Conservation (phyloP, 2,797 vertebrate species). For the Dendrocincla fuliginosa region DNA sequence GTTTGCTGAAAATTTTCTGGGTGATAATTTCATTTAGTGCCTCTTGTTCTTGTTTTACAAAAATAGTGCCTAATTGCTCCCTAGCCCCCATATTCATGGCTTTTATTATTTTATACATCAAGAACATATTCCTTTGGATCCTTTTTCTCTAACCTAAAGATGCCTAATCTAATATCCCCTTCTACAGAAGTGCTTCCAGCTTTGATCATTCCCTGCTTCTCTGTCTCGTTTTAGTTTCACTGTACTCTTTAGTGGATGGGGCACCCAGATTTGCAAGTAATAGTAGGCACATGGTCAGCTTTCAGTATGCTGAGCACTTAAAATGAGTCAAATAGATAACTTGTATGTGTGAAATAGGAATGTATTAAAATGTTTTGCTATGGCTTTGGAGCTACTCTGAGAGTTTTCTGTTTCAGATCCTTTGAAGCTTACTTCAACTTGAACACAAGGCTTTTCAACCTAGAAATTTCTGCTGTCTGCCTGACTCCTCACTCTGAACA, state of each 20-base stretch:
- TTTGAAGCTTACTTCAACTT: neutral
- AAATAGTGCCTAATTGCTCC: slow-evolving; percentile 33
- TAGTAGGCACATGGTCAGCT: neutral
- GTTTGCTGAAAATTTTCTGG: slow-evolving; percentile 28
- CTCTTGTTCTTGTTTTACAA: slow-evolving; percentile 17
- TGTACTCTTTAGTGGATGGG: neutral
- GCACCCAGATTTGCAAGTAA: neutral
- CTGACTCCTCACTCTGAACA: neutral
- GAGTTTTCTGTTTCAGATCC: neutral
- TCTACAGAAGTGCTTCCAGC: neutral
- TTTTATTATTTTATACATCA: slow-evolving; percentile 25
- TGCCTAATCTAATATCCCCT: slow-evolving; percentile 6
- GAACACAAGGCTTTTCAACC: neutral
- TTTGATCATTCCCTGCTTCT: neutral
- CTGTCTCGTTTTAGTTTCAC: neutral
- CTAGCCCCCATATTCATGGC: neutral
- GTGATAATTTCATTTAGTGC: slow-evolving; percentile 44
- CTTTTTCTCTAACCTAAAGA: neutral
- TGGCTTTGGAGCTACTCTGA: neutral
- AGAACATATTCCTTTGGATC: neutral
- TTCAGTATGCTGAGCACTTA: neutral
- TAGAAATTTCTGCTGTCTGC: neutral
- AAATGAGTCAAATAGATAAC: neutral
- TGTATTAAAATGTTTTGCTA: neutral
- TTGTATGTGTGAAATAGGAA: accelerated